These are phyloP conservation scores for Cyprinodon tularosa DNA, from an alignment of 2,113 vertebrate species.

Conservation along the genomic window DNA sequence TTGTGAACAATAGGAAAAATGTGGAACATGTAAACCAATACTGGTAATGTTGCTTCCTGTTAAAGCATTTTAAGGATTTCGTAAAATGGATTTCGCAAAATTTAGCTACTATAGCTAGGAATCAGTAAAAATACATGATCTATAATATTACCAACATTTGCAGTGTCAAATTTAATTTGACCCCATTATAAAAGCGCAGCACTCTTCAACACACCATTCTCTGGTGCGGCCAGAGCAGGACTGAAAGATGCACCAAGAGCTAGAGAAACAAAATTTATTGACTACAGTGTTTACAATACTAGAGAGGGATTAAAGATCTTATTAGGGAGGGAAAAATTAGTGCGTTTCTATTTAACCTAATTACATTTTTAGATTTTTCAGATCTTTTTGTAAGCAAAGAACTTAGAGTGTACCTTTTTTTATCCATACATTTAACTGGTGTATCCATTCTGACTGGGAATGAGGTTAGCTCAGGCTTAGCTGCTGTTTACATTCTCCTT, in stretches of 20 bases:
- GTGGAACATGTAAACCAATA: no score
- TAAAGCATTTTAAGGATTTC: no score
- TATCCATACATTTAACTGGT: neutral
- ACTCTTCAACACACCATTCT: no score
- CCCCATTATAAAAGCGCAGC: no score
- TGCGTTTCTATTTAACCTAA: neutral
- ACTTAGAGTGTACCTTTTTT: slow-evolving; percentile 1
- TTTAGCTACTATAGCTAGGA: no score
- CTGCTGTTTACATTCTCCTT: slow-evolving; percentile 39
- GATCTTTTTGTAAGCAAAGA: neutral
- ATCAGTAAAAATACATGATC: no score
- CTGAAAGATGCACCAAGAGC: neutral
- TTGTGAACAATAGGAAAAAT: no score
- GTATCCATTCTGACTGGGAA: slow-evolving; percentile 4
- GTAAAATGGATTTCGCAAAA: no score
- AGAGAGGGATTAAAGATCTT: neutral
- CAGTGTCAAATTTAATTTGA: no score
- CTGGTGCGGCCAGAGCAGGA: neutral
- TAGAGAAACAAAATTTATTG: neutral
- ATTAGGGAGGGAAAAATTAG: neutral
- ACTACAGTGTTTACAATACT: neutral
- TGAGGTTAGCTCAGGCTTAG: neutral
- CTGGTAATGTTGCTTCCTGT: no score
- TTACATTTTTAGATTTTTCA: neutral
- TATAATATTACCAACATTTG: no score